Evolutionary conservation across 1,140 invertebrate genomes (phyloP), one percentile per base, ranked within the genome.

Genomic region (Nomia melanderi): DNA sequence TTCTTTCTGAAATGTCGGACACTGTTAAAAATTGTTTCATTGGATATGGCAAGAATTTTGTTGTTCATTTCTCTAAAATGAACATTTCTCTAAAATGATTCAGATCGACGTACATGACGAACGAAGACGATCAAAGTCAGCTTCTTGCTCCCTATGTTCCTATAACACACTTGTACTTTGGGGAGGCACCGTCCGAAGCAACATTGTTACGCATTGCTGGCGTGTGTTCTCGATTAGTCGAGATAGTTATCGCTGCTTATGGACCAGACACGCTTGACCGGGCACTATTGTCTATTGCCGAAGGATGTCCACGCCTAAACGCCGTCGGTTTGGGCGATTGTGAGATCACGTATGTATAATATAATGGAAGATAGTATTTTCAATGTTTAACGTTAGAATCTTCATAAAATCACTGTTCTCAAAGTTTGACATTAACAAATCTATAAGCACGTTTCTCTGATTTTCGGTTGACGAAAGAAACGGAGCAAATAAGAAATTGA

Each of bases 281-380:
- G 54, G 78, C 83, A 12, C 80, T 92, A 25, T 67, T 90, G 9
- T 81, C 84, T 8, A 76, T 83, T 4, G 91, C 89, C 11, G 77
- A 73, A 31, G 82, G 81, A 12, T 92, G 92, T 71, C 87, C 88
- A 14, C 81, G 83, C 47, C 70, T 92, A 8, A 81, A 77, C 29
- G 88, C 91, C 2, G 63, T 92, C 70, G 91, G 87, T 41, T 82
- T 92, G 6, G 91, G 91, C 7, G 91, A 92, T 50, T 92, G 91
- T 54, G 89, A 92, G 85, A 64, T 92, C 33, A 91, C 90, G 90
- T 91, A 85, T 79, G 80, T 84, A 53, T 14, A 29, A 20, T 50
- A 29, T 47, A 14, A 29, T n/a, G n/a, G n/a, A n/a, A n/a, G n/a
- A n/a, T n/a, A n/a, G n/a, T n/a, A n/a, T n/a, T n/a, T n/a, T n/a